Evolutionary conservation across 2,888 invertebrate species (phyloP), one percentile per base, ranked within the genome.

Genomic region (Acleris literana): DNA sequence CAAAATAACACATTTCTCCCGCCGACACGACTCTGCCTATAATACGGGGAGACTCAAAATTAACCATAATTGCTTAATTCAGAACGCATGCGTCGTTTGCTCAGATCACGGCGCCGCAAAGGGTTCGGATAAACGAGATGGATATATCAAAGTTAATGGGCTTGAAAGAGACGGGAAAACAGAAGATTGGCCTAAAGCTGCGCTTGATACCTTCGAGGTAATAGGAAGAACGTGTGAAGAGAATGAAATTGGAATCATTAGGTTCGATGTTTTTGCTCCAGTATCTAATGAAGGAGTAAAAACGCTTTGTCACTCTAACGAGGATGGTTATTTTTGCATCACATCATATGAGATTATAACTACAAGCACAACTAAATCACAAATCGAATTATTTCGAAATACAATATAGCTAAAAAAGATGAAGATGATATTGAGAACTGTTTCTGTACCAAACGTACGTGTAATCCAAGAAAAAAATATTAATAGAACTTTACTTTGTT

Each of bases 51-150:
- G 89, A 86, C 84, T 89, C 87, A 83, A 91, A 92, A 92, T 92
- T 92, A 92, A 90, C 90, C 84, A 91, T 92, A 92, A 92, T 92
- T 92, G 90, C 92, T 92, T 92, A 92, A 92, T 92, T 91, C 89
- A 82, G 87, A 91, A 83, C 84, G 83, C 80, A 80, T 76, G 80
- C 82, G 84, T 80, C 83, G 80, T 88, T 85, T 86, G 86, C 83
- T 82, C 83, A 84, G 83, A 83, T 79, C 86, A 80, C 78, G 70
- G 68, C 70, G 77, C 78, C 80, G 85, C 81, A 81, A 83, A 83
- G 81, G 83, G 79, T 79, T 77, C 72, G 58, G 53, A 73, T 54
- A 79, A 85, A 64, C 69, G 79, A 75, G 85, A 86, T 69, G 70
- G 71, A 69, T 46, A 71, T 78, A 82, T 66, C 61, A 65, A 71